Base-by-base conservation (phyloP, 1,140 invertebrate genomes). In the Antheraea mylitta region DNA sequence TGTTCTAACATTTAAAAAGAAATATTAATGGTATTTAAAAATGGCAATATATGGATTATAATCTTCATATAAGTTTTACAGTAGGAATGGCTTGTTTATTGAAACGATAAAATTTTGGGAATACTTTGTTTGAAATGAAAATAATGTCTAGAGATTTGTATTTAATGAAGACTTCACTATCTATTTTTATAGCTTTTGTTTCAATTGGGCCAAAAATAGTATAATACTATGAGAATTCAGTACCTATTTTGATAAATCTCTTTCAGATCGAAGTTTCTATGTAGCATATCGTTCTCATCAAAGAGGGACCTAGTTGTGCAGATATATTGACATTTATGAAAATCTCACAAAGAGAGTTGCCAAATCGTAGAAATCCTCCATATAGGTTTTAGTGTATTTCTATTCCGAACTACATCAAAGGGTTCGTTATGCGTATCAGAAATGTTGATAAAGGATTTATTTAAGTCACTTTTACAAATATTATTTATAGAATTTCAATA, bases 271-370 rank as follows among this genome's bases (percentile, higher is more conserved):
- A 53, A 53, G 6, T 53, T 16, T 53, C 13, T 9, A 53, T 53
- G 16, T 13, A 16, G 11, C 45, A 6, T 16, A 53, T 53, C 45
- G 45, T 53, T 53, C 45, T 16, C 16, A 11, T 53, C 9, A 53
- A 53, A 53, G 16, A 6, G 45, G 13, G 45, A 13, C 45, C 45
- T 53, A 53, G 45, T n/a, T 53, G 6, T 5, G 45, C 4, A 53
- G 45, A 53, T 53, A 53, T 6, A 53, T 53, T 53, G 45, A 53
- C 45, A 53, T 53, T 53, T 53, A 53, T 53, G 45, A 53, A 53
- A 16, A 53, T 53, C 45, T 53, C 45, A 53, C 45, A 53, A 53
- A 53, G 45, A n/a, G 16, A 53, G 45, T n/a, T 10, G 22, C 1
- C 5, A 13, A 53, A 53, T 13, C 11, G 13, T n/a, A 9, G 45